Conservation (phyloP, 30 jellyfish, hydroid and myxozoan genomes). For the Hydractinia echinata region DNA sequence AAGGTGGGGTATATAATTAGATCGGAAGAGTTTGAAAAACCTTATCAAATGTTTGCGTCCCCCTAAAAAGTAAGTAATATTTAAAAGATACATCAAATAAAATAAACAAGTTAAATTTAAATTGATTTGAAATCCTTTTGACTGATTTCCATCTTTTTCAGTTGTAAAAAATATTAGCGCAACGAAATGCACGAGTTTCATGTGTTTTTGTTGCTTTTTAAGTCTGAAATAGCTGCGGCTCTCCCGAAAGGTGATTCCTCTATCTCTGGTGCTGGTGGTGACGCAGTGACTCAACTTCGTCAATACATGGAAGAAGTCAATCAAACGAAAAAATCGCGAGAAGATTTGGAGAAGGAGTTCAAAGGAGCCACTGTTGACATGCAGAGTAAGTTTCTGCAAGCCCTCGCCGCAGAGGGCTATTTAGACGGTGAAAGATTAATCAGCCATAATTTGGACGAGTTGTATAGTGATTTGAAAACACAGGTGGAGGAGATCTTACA, state of each 20-base stretch:
- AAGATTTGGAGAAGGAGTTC: conserved; percentile 66
- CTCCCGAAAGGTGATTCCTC: conserved; percentile 68
- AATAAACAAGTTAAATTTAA: too few species aligned
- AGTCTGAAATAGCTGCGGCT: conserved; percentile 63
- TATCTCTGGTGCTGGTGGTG: conserved; percentile 47
- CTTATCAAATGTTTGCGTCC: too few species aligned
- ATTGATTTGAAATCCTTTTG: too few species aligned
- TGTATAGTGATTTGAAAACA: conserved; percentile 40
- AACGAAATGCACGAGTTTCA: too few species aligned
- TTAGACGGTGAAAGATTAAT: conserved; percentile 52
- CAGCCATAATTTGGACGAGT: conserved; percentile 53
- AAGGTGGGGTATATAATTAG: too few species aligned
- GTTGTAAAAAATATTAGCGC: not conserved
- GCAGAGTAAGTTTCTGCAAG: conserved; percentile 65
- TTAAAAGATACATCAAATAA: too few species aligned
- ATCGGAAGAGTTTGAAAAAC: too few species aligned
- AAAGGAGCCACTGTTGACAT: conserved; percentile 63
- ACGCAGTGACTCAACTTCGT: conserved; percentile 53
- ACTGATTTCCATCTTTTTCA: not conserved
- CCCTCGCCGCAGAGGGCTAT: conserved; percentile 71
- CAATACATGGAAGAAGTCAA: conserved; percentile 63
- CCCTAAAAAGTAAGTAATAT: too few species aligned
- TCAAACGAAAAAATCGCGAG: conserved; percentile 59
- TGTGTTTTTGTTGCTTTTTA: not conserved
- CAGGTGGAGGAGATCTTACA: conserved; percentile 59